Evolutionary conservation across 2,113 vertebrate genomes (phyloP), one percentile per base, ranked within the genome.

Genomic region (Hippocampus abdominalis): DNA sequence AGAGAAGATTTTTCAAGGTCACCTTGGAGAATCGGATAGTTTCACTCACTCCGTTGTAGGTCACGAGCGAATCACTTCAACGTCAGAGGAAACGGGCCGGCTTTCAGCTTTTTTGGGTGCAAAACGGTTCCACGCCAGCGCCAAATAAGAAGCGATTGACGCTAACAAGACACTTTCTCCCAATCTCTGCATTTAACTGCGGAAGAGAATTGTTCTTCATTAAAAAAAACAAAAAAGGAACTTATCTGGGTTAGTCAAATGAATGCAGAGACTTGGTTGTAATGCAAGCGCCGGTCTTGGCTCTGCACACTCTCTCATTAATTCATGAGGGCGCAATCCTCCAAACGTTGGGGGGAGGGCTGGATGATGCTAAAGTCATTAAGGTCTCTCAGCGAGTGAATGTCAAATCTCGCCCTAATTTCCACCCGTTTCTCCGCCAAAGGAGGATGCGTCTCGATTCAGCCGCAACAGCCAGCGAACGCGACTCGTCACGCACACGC

Each of bases 271-370:
- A 46, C 68, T 73, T 61, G 59, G 71, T 74, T 73, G 29, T 68
- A 84, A 88, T 73, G 71, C 71, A 69, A 75, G 68, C 49, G 36
- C 84, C 78, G 71, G 77, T 82, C 74, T 85, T 70, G 74, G 79
- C 74, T 77, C 72, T 66, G 80, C 83, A 82, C 73, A 79, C 76
- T 70, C 68, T 68, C 80, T 89, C 75, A 88, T 86, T 88, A 83
- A 90, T 89, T 89, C 82, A 90, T 85, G 84, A 88, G 82, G 78
- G 78, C 71, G 68, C 79, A 78, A 77, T 80, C 81, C 87, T 84
- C 87, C 72, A 71, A 87, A 84, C 78, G 64, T 70, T 44, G 70
- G 78, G 68, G 29, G 74, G 70, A 65, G 79, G 84, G 72, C 57
- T 85, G 67, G 56, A 78, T 21, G 72, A 84, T 66, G 77, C 77